phyloP scores from a whole-genome alignment of 2,113 vertebrate species.

The Saccopteryx leptura region DNA sequence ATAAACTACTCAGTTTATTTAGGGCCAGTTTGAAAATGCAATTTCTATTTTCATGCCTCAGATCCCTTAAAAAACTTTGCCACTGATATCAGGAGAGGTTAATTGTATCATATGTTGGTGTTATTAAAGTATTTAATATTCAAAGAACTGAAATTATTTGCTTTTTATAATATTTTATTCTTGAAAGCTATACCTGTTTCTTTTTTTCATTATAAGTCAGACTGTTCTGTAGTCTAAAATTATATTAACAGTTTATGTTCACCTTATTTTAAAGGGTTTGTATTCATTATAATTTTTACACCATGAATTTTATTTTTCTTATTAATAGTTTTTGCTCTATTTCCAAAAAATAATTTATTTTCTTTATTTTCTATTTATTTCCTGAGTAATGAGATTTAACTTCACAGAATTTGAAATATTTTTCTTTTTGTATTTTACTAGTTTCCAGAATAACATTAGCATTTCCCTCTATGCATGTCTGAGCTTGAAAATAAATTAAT shows the following conservation, averaged over 20 bases:
- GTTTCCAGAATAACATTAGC: conserved; percentile 37
- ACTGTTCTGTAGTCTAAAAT: background rate
- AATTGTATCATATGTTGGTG: conserved; percentile 80
- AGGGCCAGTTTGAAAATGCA: conserved; percentile 74
- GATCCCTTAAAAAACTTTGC: conserved; percentile 73
- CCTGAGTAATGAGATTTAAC: background rate
- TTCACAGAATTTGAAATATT: background rate
- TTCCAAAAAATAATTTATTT: background rate
- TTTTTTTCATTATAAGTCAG: background rate
- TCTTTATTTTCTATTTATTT: too few relatives aligned
- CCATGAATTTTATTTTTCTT: background rate
- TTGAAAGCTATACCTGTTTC: background rate
- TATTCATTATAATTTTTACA: background rate
- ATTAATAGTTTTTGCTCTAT: background rate
- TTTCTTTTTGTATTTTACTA: background rate
- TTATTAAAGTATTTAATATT: conserved; percentile 76
- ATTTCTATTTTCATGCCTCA: conserved; percentile 78
- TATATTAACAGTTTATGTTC: background rate
- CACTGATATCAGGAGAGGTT: conserved; percentile 76
- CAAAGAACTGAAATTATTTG: conserved; percentile 7
- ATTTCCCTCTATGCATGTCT: conserved; percentile 20
- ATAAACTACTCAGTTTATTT: conserved; percentile 56
- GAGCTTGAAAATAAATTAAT: background rate
- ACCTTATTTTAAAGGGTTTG: background rate
- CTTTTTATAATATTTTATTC: conserved; percentile 57